Conservation (phyloP, 2,113 vertebrate species). For the Spheniscus mendiculus region DNA sequence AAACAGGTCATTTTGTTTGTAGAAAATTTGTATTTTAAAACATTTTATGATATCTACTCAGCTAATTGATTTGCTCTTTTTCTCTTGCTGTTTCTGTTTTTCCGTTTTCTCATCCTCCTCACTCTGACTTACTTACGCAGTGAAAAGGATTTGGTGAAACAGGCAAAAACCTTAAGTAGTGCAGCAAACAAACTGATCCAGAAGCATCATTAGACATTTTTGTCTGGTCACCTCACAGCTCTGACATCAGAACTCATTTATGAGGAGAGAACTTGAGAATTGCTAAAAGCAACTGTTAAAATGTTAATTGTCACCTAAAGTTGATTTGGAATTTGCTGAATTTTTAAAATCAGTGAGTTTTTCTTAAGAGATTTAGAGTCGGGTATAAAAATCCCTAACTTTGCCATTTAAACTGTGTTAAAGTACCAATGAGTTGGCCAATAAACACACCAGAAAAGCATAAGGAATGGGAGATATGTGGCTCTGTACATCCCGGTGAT, state of each 20-base stretch:
- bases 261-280: slow-evolving; percentile 65
- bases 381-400: slow-evolving; percentile 52
- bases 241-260: slow-evolving; percentile 62
- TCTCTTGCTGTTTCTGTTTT: slow-evolving; percentile 63
- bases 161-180: slow-evolving; percentile 94
- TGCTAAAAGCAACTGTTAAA: slow-evolving; percentile 66
- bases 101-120: slow-evolving; percentile 40
- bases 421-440: slow-evolving; percentile 53
- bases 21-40: neutral
- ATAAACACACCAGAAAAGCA: neutral
- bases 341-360: slow-evolving; percentile 64
- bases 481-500: neutral
- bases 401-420: slow-evolving; percentile 63
- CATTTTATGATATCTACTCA: neutral
- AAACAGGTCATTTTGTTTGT: neutral
- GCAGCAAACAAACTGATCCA: slow-evolving; percentile 92
- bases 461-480: neutral
- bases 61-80: slow-evolving; percentile 66
- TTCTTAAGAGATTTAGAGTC: slow-evolving; percentile 61
- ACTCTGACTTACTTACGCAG: slow-evolving; percentile 72
- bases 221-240: slow-evolving; percentile 63
- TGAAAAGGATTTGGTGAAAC: slow-evolving; percentile 97
- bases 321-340: slow-evolving; percentile 70
- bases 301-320: slow-evolving; percentile 71
- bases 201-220: slow-evolving; percentile 85